These are phyloP conservation scores for Thelaira solivaga DNA, from an alignment of 2,888 invertebrate species.

Conservation along the genomic window DNA sequence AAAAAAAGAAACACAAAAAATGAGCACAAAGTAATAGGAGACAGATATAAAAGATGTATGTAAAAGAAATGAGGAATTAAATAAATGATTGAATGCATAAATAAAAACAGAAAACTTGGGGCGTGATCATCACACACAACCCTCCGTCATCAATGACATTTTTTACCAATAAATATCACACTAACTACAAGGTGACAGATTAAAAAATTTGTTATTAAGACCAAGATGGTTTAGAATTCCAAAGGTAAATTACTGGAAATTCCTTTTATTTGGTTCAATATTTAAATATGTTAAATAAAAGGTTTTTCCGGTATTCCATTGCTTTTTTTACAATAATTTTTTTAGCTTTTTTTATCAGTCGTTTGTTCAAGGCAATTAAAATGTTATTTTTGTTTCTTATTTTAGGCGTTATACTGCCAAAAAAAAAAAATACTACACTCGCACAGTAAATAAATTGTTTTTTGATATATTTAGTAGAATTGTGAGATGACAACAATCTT, in stretches of 20 bases:
- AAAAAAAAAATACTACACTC: constrained; percentile 1
- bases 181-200: not conserved
- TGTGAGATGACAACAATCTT: too few species aligned
- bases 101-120: constrained; percentile 53
- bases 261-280: too few species aligned
- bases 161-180: constrained; percentile 13
- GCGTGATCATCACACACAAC: constrained; percentile 57
- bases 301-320: constrained; percentile 56
- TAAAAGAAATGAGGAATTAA: constrained; percentile 36
- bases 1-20: constrained; percentile 22
- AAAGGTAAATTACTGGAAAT: not conserved
- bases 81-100: constrained; percentile 26
- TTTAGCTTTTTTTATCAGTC: constrained; percentile 43
- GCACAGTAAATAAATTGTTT: not conserved
- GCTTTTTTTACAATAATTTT: constrained; percentile 13
- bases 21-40: constrained; percentile 21
- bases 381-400: constrained; percentile 7
- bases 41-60: constrained; percentile 27
- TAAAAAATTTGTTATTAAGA: constrained; percentile 6
- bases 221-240: constrained; percentile 1
- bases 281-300: constrained; percentile 31
- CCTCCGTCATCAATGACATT: constrained; percentile 35
- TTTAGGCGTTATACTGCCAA: constrained; percentile 51
- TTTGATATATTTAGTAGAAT: too few species aligned
- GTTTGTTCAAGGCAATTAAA: constrained; percentile 37